phyloP scores from a whole-genome alignment of 2,888 invertebrate species.

The Xestobium rufovillosum region DNA sequence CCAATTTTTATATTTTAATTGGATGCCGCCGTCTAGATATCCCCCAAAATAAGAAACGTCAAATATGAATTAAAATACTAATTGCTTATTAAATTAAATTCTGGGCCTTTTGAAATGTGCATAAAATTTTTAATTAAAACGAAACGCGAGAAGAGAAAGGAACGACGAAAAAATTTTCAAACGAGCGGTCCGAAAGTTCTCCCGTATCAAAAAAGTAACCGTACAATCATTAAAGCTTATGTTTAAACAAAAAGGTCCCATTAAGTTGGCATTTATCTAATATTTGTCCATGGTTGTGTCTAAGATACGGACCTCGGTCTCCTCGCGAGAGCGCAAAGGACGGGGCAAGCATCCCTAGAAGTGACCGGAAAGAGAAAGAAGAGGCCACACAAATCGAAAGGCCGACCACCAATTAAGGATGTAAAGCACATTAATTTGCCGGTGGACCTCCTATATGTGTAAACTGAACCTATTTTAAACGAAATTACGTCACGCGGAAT shows the following conservation, averaged over 20 bases:
- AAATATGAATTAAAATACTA: too few relatives aligned
- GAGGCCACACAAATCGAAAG: constrained; percentile 39
- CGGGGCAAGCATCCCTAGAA: constrained; percentile 11
- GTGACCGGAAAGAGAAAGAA: constrained; percentile 26
- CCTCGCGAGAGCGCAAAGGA: constrained; percentile 24
- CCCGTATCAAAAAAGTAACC: constrained; percentile 30
- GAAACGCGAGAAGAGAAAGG: too few relatives aligned
- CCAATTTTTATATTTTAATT: too few relatives aligned
- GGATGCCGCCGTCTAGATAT: too few relatives aligned
- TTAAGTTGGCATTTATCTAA: constrained; percentile 43
- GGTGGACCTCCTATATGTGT: constrained; percentile 41
- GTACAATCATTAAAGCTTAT: constrained; percentile 39
- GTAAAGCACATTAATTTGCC: constrained; percentile 46
- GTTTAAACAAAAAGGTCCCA: constrained; percentile 42
- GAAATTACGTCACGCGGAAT: too few relatives aligned
- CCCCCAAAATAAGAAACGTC: too few relatives aligned
- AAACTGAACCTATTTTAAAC: constrained; percentile 30
- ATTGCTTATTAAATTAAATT: too few relatives aligned
- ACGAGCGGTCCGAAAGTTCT: constrained; percentile 13
- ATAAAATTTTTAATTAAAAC: too few relatives aligned
- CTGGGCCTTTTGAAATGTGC: too few relatives aligned
- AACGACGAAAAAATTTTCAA: constrained; percentile 15
- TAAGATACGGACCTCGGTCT: constrained; percentile 32
- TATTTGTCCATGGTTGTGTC: constrained; percentile 43
- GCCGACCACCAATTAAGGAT: constrained; percentile 42